phyloP scores from a whole-genome alignment of 53 echinoderm and acorn worm genomes.

The Holothuria leucospilota region DNA sequence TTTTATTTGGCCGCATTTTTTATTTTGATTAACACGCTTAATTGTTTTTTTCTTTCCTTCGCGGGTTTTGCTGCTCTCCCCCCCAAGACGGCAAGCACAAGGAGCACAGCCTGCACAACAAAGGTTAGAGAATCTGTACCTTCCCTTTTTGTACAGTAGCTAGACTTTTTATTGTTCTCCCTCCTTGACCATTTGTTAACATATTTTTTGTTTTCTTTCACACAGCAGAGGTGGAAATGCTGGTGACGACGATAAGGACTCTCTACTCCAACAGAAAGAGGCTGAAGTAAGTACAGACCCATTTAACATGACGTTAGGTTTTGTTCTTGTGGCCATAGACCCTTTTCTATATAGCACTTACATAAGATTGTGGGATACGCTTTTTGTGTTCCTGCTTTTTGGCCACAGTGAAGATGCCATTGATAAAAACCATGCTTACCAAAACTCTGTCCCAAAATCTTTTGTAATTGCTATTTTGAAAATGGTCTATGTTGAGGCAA shows the following conservation, averaged over 20 bases:
- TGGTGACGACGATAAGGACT: conserved; percentile 75
- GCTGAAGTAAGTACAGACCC: conserved; percentile 64
- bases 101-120: conserved; percentile 35
- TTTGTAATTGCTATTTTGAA: too few species aligned
- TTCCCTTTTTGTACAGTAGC: neutral
- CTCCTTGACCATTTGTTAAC: neutral
- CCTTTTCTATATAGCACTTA: too few species aligned
- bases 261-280: conserved; percentile 85
- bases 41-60: conserved; percentile 23
- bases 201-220: neutral
- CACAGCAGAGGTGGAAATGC: conserved; percentile 20
- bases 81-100: conserved; percentile 14
- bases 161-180: too few species aligned
- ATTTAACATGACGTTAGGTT: too few species aligned
- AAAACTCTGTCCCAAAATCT: too few species aligned
- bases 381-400: too few species aligned
- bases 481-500: too few species aligned
- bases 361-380: too few species aligned
- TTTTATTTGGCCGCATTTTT: neutral
- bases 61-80: conserved; percentile 15
- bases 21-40: conserved; percentile 6
- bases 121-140: conserved; percentile 22
- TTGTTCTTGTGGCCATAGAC: too few species aligned
- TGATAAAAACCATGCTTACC: too few species aligned
- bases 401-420: too few species aligned